Evolutionary conservation across 2,113 vertebrate species (phyloP).

Genomic region (Nannospalax galili): DNA sequence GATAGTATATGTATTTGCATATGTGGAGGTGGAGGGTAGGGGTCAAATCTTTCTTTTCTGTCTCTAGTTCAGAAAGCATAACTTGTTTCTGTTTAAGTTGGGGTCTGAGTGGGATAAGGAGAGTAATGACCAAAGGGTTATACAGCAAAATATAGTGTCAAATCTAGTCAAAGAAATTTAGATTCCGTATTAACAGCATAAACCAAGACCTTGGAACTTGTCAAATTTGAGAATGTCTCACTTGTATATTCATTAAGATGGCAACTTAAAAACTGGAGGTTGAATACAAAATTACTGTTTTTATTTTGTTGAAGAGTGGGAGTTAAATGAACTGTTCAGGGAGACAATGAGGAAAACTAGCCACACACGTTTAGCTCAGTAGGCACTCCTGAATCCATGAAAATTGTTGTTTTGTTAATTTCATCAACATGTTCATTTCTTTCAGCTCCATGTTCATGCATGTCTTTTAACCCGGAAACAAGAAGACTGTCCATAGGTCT

Average conservation of each 20-base stretch:
- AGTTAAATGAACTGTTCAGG: constrained; percentile 69
- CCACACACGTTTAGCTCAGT: constrained; percentile 69
- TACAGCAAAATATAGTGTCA: neutral
- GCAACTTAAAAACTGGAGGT: constrained; percentile 33
- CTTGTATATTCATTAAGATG: constrained; percentile 51
- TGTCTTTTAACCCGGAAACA: constrained; percentile 99
- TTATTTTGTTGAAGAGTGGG: constrained; percentile 52
- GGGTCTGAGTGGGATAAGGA: neutral
- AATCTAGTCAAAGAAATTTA: neutral
- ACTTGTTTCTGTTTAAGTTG: constrained; percentile 44
- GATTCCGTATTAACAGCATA: neutral
- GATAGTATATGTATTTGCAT: neutral
- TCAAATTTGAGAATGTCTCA: constrained; percentile 13
- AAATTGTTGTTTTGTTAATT: constrained; percentile 84
- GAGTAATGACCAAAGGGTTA: neutral
- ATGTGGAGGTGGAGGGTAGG: neutral
- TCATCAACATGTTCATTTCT: constrained; percentile 89
- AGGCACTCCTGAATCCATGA: constrained; percentile 81
- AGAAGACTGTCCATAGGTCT: constrained; percentile 96
- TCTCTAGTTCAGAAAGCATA: neutral
- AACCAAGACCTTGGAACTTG: constrained; percentile 9
- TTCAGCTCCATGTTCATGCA: constrained; percentile 96
- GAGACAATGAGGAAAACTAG: constrained; percentile 20
- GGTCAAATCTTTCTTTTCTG: neutral
- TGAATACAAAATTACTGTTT: constrained; percentile 55